Base-by-base conservation (phyloP, 1,140 invertebrate genomes). In the Metopolophium dirhodum region DNA sequence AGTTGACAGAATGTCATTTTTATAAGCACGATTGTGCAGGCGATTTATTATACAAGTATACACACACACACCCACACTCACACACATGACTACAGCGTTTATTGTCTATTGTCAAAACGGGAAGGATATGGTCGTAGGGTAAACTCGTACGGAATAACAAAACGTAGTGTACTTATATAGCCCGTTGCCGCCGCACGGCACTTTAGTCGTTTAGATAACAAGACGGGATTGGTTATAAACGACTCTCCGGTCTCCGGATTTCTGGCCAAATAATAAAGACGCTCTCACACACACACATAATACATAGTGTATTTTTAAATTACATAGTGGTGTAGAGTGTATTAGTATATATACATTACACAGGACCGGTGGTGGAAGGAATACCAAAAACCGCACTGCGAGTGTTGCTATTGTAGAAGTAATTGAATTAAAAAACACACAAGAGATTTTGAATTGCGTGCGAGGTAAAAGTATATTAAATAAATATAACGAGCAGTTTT, bases 171-270 rank as follows among this genome's bases (percentile, higher is more conserved):
- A 88, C 88, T 90, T 35, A 22, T 35, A 90, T 57, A 90, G 23
- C 54, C 11, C 89, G 41, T 45, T 35, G 85, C 41, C 45, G 85
- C 41, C 85, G n/a, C 51, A 90, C 57, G 41, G 90, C 90, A 91
- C 61, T 91, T 82, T 91, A 82, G 90, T 91, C 90, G 90, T 91
- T 83, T 91, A 91, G 90, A 91, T 91, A 91, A 91, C 90, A 47
- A 77, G 68, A 82, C 90, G 54, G 51, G 88, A 90, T 51, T 51
- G 88, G 49, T 37, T 35, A 18, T n/a, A 37, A 41, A 41, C 49
- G 35, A 61, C n/a, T n/a, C 89, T 61, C 57, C n/a, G 68, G 23
- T 61, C 57, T 77, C 68, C 68, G 91, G 77, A 83, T 91, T 92
- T 83, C 91, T 83, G 47, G 91, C 91, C 77, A 83, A 92, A 92